phyloP scores from a whole-genome alignment of 1,140 invertebrate genomes.

The Drosophila repleta region DNA sequence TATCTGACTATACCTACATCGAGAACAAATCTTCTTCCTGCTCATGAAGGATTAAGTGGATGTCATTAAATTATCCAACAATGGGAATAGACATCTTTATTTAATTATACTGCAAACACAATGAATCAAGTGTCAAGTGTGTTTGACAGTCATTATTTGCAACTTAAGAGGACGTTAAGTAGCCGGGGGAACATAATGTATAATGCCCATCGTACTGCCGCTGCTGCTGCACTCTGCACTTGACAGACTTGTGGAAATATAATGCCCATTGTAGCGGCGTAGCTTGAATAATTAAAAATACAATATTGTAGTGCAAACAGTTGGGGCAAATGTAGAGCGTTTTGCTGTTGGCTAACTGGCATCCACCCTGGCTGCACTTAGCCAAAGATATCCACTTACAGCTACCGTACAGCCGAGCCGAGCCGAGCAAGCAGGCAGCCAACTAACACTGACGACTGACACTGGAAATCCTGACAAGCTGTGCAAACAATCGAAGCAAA shows the following conservation, averaged over 20 bases:
- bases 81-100: slow-evolving; percentile 3
- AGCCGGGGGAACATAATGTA: slow-evolving; percentile 35
- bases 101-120: not conserved
- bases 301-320: slow-evolving; percentile 70
- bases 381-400: slow-evolving; percentile 66
- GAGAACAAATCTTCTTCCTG: no score
- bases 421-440: not conserved
- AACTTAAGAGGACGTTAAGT: slow-evolving; percentile 35
- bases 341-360: slow-evolving; percentile 21
- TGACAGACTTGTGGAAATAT: slow-evolving; percentile 34
- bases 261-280: slow-evolving; percentile 33
- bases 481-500: slow-evolving; percentile 60
- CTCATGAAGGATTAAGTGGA: not conserved
- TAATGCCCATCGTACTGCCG: slow-evolving; percentile 43
- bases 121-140: slow-evolving; percentile 24
- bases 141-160: slow-evolving; percentile 54
- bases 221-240: slow-evolving; percentile 8
- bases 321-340: slow-evolving; percentile 50
- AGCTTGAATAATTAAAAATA: slow-evolving; percentile 72
- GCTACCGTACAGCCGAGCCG: not conserved
- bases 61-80: slow-evolving; percentile 2
- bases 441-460: slow-evolving; percentile 21
- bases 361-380: slow-evolving; percentile 45
- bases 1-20: no score
- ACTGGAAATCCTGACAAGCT: slow-evolving; percentile 60